Evolutionary conservation across 2,888 invertebrate genomes (phyloP), one percentile per base, ranked within the genome.

Genomic region (Hydrotaea cyrtoneurina): DNA sequence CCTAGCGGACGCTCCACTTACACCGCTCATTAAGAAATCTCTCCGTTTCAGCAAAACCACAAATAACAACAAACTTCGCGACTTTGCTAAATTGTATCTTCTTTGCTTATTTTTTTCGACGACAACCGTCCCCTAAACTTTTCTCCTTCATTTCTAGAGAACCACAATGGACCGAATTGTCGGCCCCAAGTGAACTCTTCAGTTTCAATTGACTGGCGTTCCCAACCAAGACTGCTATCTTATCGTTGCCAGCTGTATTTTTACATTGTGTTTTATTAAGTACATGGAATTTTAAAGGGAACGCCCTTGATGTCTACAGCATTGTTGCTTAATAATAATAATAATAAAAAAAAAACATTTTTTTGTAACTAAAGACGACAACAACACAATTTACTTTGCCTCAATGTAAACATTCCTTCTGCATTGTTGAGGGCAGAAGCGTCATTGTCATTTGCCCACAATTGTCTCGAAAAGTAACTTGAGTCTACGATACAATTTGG

Each of bases 311-410:
- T 39, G 39, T 39, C 50, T 21, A 10, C 21, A 57, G 5, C 57
- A 57, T 19, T 57, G 57, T 57, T 31, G 2, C 57, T 11, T 21
- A 8, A 55, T 13, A 13, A 43, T 10, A 43, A 43, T 43, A 43
- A 11, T 7, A 8, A 57, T 21, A 57, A 39, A 10, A 10, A 39
- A 57, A 57, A 57, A 19, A 57, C 21, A 21, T 5, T 57, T 57
- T 19, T 21, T 19, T n/a, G n/a, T n/a, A n/a, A n/a, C n/a, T n/a
- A 4, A 57, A 57, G 13, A 57, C 21, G 57, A 21, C 57, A 57
- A 57, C 57, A n/a, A 8, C 57, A 57, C 21, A 21, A 57, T 57
- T 57, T 57, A 21, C 57, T 57, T 57, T 57, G 21, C 57, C 57
- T 57, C 50, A 2, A 31, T 7, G n/a, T 50, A 50, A 50, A 50